Percentiles rank a stretch among this genome's conserved stretches.
phyloP scores from a whole-genome alignment of 2,888 invertebrate genomes.

The Hirtodrosophila duncani region DNA sequence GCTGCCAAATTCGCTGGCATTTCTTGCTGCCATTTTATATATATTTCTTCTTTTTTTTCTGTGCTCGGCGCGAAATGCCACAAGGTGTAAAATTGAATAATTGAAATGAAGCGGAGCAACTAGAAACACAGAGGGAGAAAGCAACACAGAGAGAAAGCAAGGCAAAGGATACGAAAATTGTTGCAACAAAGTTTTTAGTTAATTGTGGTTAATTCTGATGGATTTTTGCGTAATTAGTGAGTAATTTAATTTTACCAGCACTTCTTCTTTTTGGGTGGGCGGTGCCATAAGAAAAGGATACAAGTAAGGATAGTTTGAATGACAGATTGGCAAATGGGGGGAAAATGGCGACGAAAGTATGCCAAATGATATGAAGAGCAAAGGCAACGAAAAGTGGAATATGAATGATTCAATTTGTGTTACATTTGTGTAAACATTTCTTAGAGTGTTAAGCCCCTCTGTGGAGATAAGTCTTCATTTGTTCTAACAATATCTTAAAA shows the following conservation, averaged over 20 bases:
- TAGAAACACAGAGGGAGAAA: slow-evolving; percentile 1
- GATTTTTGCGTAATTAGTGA: slow-evolving; percentile 71
- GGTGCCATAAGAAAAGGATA: no score
- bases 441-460: no score
- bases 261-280: no score
- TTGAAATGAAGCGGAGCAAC: slow-evolving; percentile 62
- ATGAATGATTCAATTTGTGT: no score
- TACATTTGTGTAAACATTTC: no score
- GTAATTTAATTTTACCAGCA: slow-evolving; percentile 64
- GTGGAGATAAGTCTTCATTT: no score
- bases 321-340: no score
- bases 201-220: slow-evolving; percentile 76
- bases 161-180: slow-evolving; percentile 30
- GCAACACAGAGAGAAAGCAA: background rate
- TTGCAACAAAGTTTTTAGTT: slow-evolving; percentile 66
- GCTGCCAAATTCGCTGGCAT: slow-evolving; percentile 57
- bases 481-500: no score
- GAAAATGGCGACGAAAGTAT: no score
- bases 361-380: no score
- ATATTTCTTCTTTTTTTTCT: slow-evolving; percentile 21
- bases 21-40: slow-evolving; percentile 17
- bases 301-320: no score
- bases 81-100: slow-evolving; percentile 76
- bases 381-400: no score
- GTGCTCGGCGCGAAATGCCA: slow-evolving; percentile 58